A percentile compares a stretch with the other conserved stretches of the same genome.
These are phyloP conservation scores for Lepus townsendii DNA, from an alignment of 2,797 vertebrate species.

Conservation along the genomic window DNA sequence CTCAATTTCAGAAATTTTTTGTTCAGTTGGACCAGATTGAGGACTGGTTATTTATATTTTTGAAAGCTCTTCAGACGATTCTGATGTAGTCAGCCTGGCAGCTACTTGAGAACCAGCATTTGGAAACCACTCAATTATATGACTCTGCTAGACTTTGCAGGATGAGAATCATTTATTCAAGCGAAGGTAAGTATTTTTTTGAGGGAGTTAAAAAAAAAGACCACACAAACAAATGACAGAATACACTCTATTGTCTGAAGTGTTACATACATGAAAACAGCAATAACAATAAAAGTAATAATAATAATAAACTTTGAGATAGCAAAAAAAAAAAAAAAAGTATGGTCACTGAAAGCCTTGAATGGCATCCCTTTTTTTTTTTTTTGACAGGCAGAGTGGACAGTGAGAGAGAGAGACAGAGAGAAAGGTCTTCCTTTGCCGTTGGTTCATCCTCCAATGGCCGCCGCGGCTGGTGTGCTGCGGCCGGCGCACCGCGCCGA, in stretches of 20 bases:
- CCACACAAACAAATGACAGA: constrained; percentile 9
- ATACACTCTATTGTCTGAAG: background rate
- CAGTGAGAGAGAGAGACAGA: no score
- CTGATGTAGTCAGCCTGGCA: background rate
- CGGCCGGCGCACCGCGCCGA: no score
- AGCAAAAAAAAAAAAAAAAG: background rate
- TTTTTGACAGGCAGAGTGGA: no score
- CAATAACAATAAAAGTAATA: no score
- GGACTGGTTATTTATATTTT: background rate
- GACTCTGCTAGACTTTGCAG: constrained; percentile 6
- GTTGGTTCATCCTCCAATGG: no score
- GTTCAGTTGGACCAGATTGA: background rate
- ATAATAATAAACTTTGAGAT: background rate
- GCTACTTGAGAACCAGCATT: background rate
- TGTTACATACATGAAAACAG: background rate
- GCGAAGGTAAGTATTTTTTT: background rate
- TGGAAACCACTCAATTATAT: constrained; percentile 30
- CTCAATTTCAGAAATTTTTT: background rate
- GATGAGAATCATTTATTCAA: constrained; percentile 36
- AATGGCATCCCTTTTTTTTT: background rate
- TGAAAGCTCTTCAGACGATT: background rate
- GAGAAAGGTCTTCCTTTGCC: no score
- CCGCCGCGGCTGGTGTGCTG: no score
- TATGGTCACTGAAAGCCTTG: background rate
- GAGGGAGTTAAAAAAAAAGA: background rate